Evolutionary conservation across 2,888 invertebrate genomes (phyloP).

Genomic region (Ormyrus pomaceus): DNA sequence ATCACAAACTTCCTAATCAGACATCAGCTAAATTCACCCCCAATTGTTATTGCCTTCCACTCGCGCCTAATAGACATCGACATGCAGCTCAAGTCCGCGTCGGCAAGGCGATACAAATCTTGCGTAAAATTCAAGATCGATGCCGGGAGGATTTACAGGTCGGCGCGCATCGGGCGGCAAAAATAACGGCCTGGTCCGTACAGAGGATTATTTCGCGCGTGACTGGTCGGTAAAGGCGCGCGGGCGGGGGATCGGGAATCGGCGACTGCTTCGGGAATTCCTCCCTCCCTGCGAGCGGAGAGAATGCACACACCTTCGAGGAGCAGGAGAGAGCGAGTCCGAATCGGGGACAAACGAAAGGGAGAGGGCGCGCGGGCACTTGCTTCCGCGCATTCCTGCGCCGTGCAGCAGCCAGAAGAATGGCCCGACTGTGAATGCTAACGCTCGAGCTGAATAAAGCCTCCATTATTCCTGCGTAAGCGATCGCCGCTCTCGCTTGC

Average conservation of each 20-base stretch:
- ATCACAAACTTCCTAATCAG: too few relatives aligned
- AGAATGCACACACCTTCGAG: conserved; percentile 1
- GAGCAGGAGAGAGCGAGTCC: background rate
- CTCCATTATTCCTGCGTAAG: conserved; percentile 21
- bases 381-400: conserved; percentile 3
- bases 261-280: conserved; percentile 1
- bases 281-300: conserved; percentile 2
- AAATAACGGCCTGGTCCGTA: conserved; percentile 22
- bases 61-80: too few relatives aligned
- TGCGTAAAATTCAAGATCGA: conserved; percentile 23
- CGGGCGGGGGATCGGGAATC: background rate
- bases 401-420: conserved; percentile 7
- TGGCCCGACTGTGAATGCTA: background rate
- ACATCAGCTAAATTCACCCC: too few relatives aligned
- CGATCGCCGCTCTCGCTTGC: background rate
- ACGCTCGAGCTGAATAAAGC: conserved; percentile 27
- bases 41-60: too few relatives aligned
- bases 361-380: conserved; percentile 17
- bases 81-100: background rate
- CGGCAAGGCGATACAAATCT: background rate
- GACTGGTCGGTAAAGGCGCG: background rate
- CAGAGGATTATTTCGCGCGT: conserved; percentile 39
- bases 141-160: background rate
- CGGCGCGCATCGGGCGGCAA: background rate
- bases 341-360: conserved; percentile 45